phyloP scores from a whole-genome alignment of 30 jellyfish, hydroid and myxozoan genomes.

The Cassiopea andromeda region DNA sequence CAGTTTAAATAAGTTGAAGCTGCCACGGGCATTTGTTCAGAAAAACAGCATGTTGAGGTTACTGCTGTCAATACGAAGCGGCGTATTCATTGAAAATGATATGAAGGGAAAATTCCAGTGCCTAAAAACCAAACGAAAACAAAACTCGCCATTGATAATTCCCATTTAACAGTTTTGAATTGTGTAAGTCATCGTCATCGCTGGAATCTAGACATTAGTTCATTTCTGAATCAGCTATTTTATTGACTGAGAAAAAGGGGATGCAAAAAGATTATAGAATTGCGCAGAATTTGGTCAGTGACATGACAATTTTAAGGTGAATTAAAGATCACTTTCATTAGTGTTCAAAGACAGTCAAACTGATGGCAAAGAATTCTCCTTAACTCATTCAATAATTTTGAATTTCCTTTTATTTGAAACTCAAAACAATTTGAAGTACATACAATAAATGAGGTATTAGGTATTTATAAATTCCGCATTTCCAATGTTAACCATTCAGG shows the following conservation, averaged over 20 bases:
- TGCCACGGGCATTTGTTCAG: not conserved
- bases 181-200: not conserved
- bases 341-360: not conserved
- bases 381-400: not conserved
- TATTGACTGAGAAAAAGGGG: not conserved
- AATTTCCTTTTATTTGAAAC: not conserved
- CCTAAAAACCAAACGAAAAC: not conserved
- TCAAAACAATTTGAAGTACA: not conserved
- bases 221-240: not conserved
- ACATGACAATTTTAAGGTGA: not conserved
- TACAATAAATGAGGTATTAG: too few species aligned
- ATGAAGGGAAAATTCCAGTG: not conserved
- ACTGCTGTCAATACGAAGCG: not conserved
- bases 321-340: too few species aligned
- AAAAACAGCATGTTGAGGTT: not conserved
- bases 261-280: too few species aligned
- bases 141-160: not conserved
- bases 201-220: not conserved
- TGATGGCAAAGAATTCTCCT: not conserved
- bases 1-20: not conserved
- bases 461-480: not conserved
- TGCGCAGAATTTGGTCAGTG: too few species aligned
- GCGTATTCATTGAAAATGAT: not conserved
- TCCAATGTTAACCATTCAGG: not conserved
- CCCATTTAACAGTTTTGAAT: not conserved